A percentile compares a stretch with the other conserved stretches of the same genome.
Conservation (phyloP, 1,140 invertebrate genomes). For the Galleria mellonella region DNA sequence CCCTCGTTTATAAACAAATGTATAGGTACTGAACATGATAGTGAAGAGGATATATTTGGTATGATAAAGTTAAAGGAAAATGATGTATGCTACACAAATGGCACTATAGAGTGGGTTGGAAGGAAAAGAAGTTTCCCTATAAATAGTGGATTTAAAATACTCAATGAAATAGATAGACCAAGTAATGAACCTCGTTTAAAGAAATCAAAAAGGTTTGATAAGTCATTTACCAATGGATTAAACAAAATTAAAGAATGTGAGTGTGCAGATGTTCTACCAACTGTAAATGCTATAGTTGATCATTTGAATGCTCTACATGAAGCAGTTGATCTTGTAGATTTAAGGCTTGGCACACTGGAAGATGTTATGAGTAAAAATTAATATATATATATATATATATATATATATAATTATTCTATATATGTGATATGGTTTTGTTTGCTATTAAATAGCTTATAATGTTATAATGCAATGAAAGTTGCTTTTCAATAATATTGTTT, state of each 20-base stretch:
- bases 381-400: constrained; percentile 1
- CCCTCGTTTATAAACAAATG: constrained; percentile 41
- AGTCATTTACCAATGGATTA: constrained; percentile 15
- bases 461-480: no score
- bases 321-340: constrained; percentile 62
- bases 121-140: constrained; percentile 57
- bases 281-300: constrained; percentile 67
- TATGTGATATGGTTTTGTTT: no score
- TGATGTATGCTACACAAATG: constrained; percentile 66
- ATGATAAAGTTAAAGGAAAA: constrained; percentile 57
- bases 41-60: constrained; percentile 44
- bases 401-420: no score
- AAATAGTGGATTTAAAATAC: constrained; percentile 61
- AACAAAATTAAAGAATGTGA: constrained; percentile 46
- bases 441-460: no score
- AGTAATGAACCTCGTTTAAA: constrained; percentile 29
- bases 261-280: constrained; percentile 64
- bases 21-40: constrained; percentile 9
- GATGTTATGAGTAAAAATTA: constrained; percentile 30
- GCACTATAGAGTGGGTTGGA: constrained; percentile 64
- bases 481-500: no score
- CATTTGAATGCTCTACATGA: constrained; percentile 67
- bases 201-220: constrained; percentile 35
- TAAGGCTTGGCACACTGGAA: constrained; percentile 62
- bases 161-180: constrained; percentile 24